These are phyloP conservation scores for Orgyia antiqua DNA, from an alignment of 2,888 invertebrate genomes.

Conservation along the genomic window DNA sequence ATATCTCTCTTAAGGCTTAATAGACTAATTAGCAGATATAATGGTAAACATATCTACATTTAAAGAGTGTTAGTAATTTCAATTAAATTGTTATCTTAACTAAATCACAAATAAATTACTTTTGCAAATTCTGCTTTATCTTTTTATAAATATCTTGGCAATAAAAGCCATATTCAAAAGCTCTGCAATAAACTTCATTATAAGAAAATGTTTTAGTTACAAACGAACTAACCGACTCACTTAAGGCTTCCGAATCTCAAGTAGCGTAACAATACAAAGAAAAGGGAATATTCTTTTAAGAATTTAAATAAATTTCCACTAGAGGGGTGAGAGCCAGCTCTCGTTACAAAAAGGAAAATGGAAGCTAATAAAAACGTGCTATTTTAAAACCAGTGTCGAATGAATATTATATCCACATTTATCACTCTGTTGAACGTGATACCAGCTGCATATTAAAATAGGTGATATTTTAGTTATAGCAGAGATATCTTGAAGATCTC, in stretches of 20 bases:
- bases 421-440: too few relatives aligned
- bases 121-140: background rate
- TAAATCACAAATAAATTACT: too few relatives aligned
- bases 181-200: background rate
- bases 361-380: slow-evolving; percentile 64
- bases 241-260: slow-evolving; percentile 49
- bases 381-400: slow-evolving; percentile 55
- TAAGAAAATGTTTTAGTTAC: slow-evolving; percentile 6
- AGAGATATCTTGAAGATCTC: too few relatives aligned
- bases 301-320: slow-evolving; percentile 72
- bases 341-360: slow-evolving; percentile 62
- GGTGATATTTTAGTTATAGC: too few relatives aligned
- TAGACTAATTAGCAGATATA: too few relatives aligned
- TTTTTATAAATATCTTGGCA: too few relatives aligned
- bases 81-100: too few relatives aligned
- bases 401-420: slow-evolving; percentile 32
- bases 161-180: too few relatives aligned
- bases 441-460: too few relatives aligned
- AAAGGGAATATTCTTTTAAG: slow-evolving; percentile 56
- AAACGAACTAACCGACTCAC: slow-evolving; percentile 48
- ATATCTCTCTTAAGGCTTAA: too few relatives aligned
- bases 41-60: too few relatives aligned
- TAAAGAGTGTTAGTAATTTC: too few relatives aligned
- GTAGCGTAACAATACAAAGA: slow-evolving; percentile 41
- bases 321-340: slow-evolving; percentile 49